Percentiles rank a stretch among this genome's conserved stretches.
Evolutionary conservation across 2,113 vertebrate species (phyloP).

Genomic region (Spilogale gracilis): DNA sequence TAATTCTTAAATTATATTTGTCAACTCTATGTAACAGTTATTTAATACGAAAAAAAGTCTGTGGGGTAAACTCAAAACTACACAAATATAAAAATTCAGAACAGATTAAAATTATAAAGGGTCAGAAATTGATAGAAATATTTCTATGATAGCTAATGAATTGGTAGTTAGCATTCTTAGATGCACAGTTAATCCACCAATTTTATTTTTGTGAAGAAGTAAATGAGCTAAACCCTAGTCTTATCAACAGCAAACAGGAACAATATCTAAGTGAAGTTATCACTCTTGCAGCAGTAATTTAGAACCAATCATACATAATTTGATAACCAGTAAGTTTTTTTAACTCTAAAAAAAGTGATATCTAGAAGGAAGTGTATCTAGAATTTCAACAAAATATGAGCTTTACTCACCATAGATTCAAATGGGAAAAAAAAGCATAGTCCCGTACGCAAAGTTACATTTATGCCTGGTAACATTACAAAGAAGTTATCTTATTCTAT

Average conservation of each 20-base stretch:
- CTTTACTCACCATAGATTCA: not conserved
- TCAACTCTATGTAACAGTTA: not conserved
- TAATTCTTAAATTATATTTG: constrained; percentile 25
- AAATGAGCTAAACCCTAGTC: constrained; percentile 7
- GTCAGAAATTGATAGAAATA: constrained; percentile 41
- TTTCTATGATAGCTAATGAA: not conserved
- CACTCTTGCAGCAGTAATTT: not conserved
- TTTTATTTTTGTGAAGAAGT: constrained; percentile 46
- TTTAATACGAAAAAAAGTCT: constrained; percentile 20
- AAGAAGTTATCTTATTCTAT: not conserved
- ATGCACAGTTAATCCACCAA: not conserved
- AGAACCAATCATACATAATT: constrained; percentile 7
- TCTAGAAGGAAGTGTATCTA: not conserved
- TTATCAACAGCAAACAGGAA: constrained; percentile 17
- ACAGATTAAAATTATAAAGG: not conserved
- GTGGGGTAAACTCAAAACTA: constrained; percentile 23
- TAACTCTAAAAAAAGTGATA: constrained; percentile 13
- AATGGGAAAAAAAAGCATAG: not conserved
- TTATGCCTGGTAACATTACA: not conserved
- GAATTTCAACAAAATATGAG: constrained; percentile 27
- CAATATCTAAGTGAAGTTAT: constrained; percentile 36
- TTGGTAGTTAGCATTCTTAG: not conserved
- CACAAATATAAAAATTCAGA: constrained; percentile 25
- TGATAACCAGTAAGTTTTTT: constrained; percentile 6
- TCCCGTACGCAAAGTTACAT: not conserved